A percentile compares a stretch with the other conserved stretches of the same genome.
Evolutionary conservation across 35 echinoderm and acorn worm genomes (phyloP).

Genomic region (Apostichopus californicus): DNA sequence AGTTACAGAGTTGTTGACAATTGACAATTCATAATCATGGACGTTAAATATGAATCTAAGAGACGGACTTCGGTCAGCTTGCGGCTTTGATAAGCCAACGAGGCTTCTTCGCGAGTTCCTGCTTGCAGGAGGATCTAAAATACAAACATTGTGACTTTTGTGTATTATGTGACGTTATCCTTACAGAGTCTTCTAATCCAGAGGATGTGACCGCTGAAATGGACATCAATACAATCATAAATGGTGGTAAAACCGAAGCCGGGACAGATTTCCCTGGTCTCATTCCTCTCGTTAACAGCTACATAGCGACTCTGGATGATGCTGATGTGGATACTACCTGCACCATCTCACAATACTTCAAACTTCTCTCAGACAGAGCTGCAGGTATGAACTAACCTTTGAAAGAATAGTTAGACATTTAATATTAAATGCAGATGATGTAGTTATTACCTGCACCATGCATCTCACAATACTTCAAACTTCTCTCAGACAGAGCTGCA

Average conservation of each 20-base stretch:
- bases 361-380: slow-evolving; percentile 85
- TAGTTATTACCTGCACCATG: slow-evolving; percentile 78
- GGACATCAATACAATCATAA: slow-evolving; percentile 96
- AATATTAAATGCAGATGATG: slow-evolving; percentile 16
- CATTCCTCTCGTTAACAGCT: slow-evolving; percentile 84
- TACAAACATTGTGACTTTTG: too few species aligned
- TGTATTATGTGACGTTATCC: too few species aligned
- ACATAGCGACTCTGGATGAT: slow-evolving; percentile 73
- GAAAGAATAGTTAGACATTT: too few species aligned
- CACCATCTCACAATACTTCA: slow-evolving; percentile 79
- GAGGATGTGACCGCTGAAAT: slow-evolving; percentile 68
- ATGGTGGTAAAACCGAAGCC: slow-evolving; percentile 71
- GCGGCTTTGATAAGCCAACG: too few species aligned
- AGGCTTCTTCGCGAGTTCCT: too few species aligned
- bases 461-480: slow-evolving; percentile 74
- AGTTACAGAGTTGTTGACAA: too few species aligned
- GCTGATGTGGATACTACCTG: slow-evolving; percentile 91
- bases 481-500: slow-evolving; percentile 85
- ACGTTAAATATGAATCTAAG: too few species aligned
- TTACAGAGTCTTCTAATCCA: slow-evolving; percentile 8
- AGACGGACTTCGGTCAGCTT: too few species aligned
- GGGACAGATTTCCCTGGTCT: slow-evolving; percentile 82
- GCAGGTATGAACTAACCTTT: slow-evolving; percentile 57
- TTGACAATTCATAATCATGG: too few species aligned
- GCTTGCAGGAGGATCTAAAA: too few species aligned